These are phyloP conservation scores for Diaprepes abbreviatus DNA, from an alignment of 2,888 invertebrate species.

Conservation along the genomic window DNA sequence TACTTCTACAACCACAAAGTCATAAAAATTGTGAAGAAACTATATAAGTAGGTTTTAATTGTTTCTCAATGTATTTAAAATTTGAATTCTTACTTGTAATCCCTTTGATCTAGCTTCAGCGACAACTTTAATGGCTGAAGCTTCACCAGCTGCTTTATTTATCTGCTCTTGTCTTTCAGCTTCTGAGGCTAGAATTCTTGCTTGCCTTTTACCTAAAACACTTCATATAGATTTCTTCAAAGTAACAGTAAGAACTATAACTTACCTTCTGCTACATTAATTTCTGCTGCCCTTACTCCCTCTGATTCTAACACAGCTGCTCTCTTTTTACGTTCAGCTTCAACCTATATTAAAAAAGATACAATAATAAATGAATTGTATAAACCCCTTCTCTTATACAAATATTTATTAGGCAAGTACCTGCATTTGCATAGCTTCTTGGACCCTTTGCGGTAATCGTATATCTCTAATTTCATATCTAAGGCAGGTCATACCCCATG, in stretches of 20 bases:
- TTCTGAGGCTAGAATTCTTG: constrained; percentile 94
- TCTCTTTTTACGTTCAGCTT: constrained; percentile 96
- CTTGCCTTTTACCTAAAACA: constrained; percentile 77
- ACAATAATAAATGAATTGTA: too few relatives aligned
- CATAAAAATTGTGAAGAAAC: too few relatives aligned
- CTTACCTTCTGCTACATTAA: constrained; percentile 95
- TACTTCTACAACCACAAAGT: too few relatives aligned
- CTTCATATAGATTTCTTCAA: too few relatives aligned
- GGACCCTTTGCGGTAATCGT: constrained; percentile 89
- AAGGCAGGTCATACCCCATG: constrained; percentile 98
- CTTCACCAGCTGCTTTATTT: constrained; percentile 93
- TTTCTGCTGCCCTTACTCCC: constrained; percentile 90
- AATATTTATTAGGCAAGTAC: not conserved
- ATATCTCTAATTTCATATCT: constrained; percentile 96
- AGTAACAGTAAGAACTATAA: not conserved
- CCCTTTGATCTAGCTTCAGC: constrained; percentile 92
- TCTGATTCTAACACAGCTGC: constrained; percentile 98
- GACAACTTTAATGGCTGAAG: constrained; percentile 90
- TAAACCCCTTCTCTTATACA: too few relatives aligned
- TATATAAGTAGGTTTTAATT: too few relatives aligned
- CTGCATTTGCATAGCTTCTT: constrained; percentile 99
- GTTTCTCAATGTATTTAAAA: not conserved
- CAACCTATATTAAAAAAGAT: constrained; percentile 77
- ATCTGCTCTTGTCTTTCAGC: constrained; percentile 95
- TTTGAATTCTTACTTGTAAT: constrained; percentile 65